These are phyloP conservation scores for Acleris holmiana DNA, from an alignment of 2,888 invertebrate genomes.

Conservation along the genomic window DNA sequence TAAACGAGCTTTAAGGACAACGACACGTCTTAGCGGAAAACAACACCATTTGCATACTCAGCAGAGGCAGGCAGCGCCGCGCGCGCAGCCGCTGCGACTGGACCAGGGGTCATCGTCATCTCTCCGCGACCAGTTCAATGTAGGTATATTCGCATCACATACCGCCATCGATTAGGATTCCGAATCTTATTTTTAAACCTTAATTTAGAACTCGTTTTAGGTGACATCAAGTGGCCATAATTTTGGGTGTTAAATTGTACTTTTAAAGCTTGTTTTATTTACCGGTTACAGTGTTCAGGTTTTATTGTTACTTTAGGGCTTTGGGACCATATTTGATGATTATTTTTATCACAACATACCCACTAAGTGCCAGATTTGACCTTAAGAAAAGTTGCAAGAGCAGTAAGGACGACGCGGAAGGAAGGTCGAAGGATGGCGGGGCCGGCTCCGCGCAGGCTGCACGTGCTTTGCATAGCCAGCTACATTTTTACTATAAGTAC, in stretches of 20 bases:
- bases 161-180: slow-evolving; percentile 67
- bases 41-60: slow-evolving; percentile 76
- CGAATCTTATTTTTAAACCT: slow-evolving; percentile 54
- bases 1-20: slow-evolving; percentile 65
- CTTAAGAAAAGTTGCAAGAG: slow-evolving; percentile 18
- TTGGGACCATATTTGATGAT: neutral
- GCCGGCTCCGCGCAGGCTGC: slow-evolving; percentile 43
- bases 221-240: slow-evolving; percentile 37
- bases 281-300: neutral
- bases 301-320: slow-evolving; percentile 1
- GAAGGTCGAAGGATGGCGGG: slow-evolving; percentile 58
- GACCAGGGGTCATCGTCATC: slow-evolving; percentile 75
- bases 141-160: slow-evolving; percentile 69
- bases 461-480: slow-evolving; percentile 55
- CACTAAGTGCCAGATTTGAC: slow-evolving; percentile 3
- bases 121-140: slow-evolving; percentile 66
- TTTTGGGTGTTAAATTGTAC: slow-evolving; percentile 29
- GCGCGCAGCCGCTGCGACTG: slow-evolving; percentile 37
- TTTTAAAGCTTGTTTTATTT: slow-evolving; percentile 5
- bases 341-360: neutral
- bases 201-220: slow-evolving; percentile 35
- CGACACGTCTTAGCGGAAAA: slow-evolving; percentile 70
- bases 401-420: slow-evolving; percentile 49
- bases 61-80: slow-evolving; percentile 71
- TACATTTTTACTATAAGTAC: slow-evolving; percentile 34